Percentiles rank a stretch among this genome's conserved stretches.
Evolutionary conservation across 2,797 vertebrate genomes (phyloP).

Genomic region (Trematomus bernacchii): DNA sequence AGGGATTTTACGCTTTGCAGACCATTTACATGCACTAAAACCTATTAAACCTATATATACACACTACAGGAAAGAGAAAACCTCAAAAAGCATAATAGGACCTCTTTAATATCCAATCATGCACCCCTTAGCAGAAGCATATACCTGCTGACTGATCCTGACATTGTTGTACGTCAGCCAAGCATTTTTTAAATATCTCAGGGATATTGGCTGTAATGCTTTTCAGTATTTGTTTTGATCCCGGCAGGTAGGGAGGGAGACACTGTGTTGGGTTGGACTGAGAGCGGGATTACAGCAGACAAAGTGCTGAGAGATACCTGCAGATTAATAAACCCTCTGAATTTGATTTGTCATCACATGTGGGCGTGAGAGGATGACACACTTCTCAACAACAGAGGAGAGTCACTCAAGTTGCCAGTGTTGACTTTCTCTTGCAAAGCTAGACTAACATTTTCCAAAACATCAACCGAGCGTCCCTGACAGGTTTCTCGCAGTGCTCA

Average conservation of each 20-base stretch:
- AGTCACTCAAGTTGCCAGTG: constrained; percentile 6
- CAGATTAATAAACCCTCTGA: constrained; percentile 52
- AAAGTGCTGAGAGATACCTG: constrained; percentile 67
- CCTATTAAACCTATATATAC: too few species aligned
- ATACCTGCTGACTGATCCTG: constrained; percentile 26
- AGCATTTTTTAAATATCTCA: constrained; percentile 60
- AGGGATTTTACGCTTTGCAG: too few species aligned
- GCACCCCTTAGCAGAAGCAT: neutral
- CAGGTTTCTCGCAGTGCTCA: constrained; percentile 1
- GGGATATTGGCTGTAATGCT: constrained; percentile 60
- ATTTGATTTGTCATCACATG: constrained; percentile 39
- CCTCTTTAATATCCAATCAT: too few species aligned
- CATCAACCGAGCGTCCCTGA: neutral
- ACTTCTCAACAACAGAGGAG: constrained; percentile 16
- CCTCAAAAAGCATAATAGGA: too few species aligned
- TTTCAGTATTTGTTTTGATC: constrained; percentile 40
- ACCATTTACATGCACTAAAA: too few species aligned
- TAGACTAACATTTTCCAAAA: neutral
- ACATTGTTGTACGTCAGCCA: constrained; percentile 57
- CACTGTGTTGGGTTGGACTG: constrained; percentile 15
- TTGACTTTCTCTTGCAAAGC: constrained; percentile 11
- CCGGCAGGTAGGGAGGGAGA: constrained; percentile 34
- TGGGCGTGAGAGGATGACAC: constrained; percentile 45
- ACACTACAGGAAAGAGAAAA: too few species aligned
- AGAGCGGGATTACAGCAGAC: constrained; percentile 55